phyloP scores from a whole-genome alignment of 2,113 vertebrate genomes.

The Paradisaea rubra region DNA sequence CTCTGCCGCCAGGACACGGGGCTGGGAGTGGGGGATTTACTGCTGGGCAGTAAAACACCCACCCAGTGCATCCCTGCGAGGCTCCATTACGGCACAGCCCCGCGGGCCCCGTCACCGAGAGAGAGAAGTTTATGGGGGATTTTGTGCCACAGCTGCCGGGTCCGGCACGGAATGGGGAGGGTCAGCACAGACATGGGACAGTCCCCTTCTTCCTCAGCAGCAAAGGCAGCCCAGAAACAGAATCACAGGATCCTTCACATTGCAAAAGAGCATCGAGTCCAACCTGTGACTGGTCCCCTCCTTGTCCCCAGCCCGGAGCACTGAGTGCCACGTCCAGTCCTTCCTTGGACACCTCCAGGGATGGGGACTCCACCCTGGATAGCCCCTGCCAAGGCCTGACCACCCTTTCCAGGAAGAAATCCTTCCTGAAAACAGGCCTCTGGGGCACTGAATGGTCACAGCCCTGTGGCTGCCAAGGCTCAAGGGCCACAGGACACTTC shows the following conservation, averaged over 20 bases:
- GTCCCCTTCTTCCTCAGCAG: not conserved
- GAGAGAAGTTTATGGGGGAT: not conserved
- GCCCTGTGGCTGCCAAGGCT: accelerated
- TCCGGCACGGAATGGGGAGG: not conserved
- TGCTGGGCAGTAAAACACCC: not conserved
- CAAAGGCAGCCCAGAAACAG: not conserved
- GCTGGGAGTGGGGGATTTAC: not conserved
- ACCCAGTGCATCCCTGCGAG: not conserved
- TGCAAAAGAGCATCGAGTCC: not conserved
- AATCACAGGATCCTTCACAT: not conserved
- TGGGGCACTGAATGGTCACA: accelerated
- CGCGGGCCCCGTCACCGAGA: not conserved
- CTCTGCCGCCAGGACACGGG: not conserved
- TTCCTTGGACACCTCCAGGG: not conserved
- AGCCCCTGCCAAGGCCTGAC: not conserved
- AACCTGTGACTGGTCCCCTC: not conserved
- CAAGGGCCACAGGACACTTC: accelerated
- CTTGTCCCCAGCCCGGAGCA: not conserved
- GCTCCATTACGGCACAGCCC: not conserved
- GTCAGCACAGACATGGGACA: not conserved
- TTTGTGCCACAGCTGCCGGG: not conserved
- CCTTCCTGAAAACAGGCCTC: not conserved
- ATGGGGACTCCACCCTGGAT: not conserved
- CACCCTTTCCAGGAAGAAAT: not conserved
- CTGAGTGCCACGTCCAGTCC: not conserved